Conservation (phyloP, 2,888 invertebrate species). For the Phrixothrix hirtus region DNA sequence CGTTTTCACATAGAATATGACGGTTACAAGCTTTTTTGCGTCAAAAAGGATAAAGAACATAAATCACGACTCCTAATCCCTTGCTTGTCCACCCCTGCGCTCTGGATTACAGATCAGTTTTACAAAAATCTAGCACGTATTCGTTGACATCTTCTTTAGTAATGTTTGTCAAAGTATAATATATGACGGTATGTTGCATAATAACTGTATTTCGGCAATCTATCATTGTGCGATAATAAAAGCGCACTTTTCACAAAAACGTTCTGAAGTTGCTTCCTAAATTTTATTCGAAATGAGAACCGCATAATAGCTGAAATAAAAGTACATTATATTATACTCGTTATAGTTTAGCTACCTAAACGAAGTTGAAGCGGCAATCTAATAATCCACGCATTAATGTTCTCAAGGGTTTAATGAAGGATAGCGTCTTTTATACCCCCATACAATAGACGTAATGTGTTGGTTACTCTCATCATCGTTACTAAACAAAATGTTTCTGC, state of each 20-base stretch:
- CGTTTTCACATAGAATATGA: conserved; percentile 13
- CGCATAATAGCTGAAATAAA: not conserved
- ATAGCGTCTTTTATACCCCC: conserved; percentile 16
- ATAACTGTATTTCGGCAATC: conserved; percentile 21
- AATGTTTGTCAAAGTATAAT: conserved; percentile 39
- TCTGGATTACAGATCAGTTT: conserved; percentile 37
- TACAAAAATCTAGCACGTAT: conserved; percentile 39
- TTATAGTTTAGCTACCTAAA: conserved; percentile 7
- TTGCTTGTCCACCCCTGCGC: conserved; percentile 31
- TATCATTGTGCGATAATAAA: conserved; percentile 6
- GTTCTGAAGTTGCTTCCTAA: not conserved
- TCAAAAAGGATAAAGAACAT: conserved; percentile 29
- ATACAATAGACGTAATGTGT: conserved; percentile 17
- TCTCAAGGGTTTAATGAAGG: conserved; percentile 15
- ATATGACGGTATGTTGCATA: conserved; percentile 27
- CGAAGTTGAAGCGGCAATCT: conserved; percentile 7
- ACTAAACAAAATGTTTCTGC: conserved; percentile 22
- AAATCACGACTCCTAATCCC: conserved; percentile 37
- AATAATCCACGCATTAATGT: conserved; percentile 8
- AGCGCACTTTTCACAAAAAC: too few relatives aligned
- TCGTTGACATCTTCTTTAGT: conserved; percentile 36
- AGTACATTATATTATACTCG: not conserved
- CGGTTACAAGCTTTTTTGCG: conserved; percentile 21
- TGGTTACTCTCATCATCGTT: conserved; percentile 17
- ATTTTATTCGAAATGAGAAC: not conserved